Base-by-base conservation (phyloP, 92 coral and sea anemone species). In the Epizoanthus rinbou region DNA sequence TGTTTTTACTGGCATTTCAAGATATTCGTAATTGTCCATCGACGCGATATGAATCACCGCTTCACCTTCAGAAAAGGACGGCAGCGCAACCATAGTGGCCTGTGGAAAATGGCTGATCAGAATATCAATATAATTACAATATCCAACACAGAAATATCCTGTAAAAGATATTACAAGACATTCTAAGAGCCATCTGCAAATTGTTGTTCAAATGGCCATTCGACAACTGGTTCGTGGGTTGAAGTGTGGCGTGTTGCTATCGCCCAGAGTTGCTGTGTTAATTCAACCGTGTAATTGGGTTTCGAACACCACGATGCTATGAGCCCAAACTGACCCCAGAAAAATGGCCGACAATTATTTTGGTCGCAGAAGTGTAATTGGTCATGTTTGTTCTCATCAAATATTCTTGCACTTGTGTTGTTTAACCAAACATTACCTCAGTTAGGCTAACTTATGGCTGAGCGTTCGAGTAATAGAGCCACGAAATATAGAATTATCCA, bases 251-350 rank as follows among this genome's bases (percentile, higher is more conserved):
- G 43, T 37, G 5, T 37, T 37, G 43, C 43, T 3, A 62, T 62
- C 31, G 28, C 31, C 28, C 31, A 19, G 3, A 62, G 24, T 75
- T 81, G 69, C 72, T 50, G 84, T 90, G 86, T 76, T 87, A 92
- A 90, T 15, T 74, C 89, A 87, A 92, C 90, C 96, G 91, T 92
- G 91, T 85, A 92, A 92, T 92, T 92, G 78, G 79, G 73, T 41
- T 11, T 1, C 39, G 21, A 6, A 41, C 68, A 22, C 21, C 28
- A 62, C 21, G 41, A 13, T 2, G 23, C 37, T 13, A 22, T 57
- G 21, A 15, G 21, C 57, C 68, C 4, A 4, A 13, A 57, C 52
- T 75, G 33, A 24, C 28, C 10, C 19, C 35, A 17, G 47, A 78
- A 23, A n/a, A 62, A 62, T 63, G 47, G 57, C 37, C 22, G 24